Percentiles rank a stretch among this genome's conserved stretches.
These are phyloP conservation scores for Sturmia bella DNA, from an alignment of 2,888 invertebrate species.

Conservation along the genomic window DNA sequence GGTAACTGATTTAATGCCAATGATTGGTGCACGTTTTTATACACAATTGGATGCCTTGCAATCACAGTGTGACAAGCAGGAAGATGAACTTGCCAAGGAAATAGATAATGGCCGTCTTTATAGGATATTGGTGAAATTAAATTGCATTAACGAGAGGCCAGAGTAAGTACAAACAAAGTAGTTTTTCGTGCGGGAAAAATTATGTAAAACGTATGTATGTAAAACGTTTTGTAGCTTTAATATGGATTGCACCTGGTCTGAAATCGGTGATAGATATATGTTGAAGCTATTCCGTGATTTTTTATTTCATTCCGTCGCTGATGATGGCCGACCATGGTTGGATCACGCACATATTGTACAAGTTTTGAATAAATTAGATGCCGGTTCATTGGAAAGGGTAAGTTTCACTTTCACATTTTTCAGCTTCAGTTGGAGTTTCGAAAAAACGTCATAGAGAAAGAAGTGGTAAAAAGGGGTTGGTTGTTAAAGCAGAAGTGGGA, in stretches of 20 bases:
- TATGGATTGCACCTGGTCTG: constrained; percentile 97
- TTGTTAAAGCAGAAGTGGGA: too few relatives aligned
- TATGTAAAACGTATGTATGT: not conserved
- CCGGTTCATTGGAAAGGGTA: constrained; percentile 91
- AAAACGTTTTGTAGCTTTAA: constrained; percentile 85
- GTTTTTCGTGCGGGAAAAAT: not conserved
- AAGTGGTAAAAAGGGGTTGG: too few relatives aligned
- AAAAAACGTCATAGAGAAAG: too few relatives aligned
- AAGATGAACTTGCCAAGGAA: constrained; percentile 95
- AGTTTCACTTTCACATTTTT: constrained; percentile 65
- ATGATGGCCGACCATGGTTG: constrained; percentile 96
- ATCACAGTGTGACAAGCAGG: constrained; percentile 92
- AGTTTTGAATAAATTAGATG: constrained; percentile 95
- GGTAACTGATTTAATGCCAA: constrained; percentile 98
- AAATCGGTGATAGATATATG: constrained; percentile 99
- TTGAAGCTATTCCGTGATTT: constrained; percentile 98
- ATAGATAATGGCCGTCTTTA: constrained; percentile 97
- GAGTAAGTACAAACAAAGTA: constrained; percentile 86
- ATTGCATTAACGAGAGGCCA: constrained; percentile 96
- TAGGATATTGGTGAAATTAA: constrained; percentile 94
- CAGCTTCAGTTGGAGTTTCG: too few relatives aligned
- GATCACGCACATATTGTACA: constrained; percentile 97
- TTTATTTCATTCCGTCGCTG: constrained; percentile 96
- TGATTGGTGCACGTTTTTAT: constrained; percentile 99
- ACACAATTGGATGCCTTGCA: constrained; percentile 96